Evolutionary conservation across 1,140 invertebrate genomes (phyloP).

Genomic region (Drosophila truncata): DNA sequence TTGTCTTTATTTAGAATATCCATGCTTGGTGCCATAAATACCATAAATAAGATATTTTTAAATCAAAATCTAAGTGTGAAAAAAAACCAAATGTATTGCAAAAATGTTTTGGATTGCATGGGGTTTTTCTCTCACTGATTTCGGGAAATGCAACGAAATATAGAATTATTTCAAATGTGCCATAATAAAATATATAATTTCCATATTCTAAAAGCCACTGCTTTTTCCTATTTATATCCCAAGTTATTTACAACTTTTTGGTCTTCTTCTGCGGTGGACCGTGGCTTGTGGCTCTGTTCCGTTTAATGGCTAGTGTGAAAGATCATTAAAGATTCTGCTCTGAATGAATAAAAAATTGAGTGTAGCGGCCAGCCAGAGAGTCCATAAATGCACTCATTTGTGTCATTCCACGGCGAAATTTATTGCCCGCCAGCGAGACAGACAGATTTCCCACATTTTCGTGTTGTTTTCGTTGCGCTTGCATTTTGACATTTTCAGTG

Average conservation of each 20-base stretch:
- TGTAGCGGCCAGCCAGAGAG: constrained; percentile 5
- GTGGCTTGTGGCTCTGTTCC: constrained; percentile 14
- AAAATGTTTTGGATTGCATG: background rate
- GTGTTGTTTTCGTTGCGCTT: constrained; percentile 23
- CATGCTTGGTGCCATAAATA: background rate
- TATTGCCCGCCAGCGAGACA: constrained; percentile 12
- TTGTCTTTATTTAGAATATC: background rate
- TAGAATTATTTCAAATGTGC: background rate
- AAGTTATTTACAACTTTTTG: constrained; percentile 24
- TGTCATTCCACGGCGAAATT: constrained; percentile 10
- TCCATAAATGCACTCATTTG: constrained; percentile 38
- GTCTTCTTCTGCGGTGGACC: constrained; percentile 14
- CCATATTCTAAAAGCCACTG: background rate
- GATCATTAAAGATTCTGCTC: constrained; percentile 18
- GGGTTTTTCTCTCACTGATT: background rate
- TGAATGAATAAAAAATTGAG: constrained; percentile 31
- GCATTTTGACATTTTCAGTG: constrained; percentile 46
- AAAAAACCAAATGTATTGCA: background rate
- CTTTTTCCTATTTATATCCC: background rate
- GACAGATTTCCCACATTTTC: constrained; percentile 11
- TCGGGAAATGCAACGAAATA: background rate
- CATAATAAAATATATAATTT: background rate
- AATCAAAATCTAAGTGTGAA: too few species aligned
- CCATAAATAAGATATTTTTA: background rate
- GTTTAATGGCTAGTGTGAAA: constrained; percentile 25